Evolutionary conservation across 2,888 invertebrate genomes (phyloP).

Genomic region (Sussaba pulchella): DNA sequence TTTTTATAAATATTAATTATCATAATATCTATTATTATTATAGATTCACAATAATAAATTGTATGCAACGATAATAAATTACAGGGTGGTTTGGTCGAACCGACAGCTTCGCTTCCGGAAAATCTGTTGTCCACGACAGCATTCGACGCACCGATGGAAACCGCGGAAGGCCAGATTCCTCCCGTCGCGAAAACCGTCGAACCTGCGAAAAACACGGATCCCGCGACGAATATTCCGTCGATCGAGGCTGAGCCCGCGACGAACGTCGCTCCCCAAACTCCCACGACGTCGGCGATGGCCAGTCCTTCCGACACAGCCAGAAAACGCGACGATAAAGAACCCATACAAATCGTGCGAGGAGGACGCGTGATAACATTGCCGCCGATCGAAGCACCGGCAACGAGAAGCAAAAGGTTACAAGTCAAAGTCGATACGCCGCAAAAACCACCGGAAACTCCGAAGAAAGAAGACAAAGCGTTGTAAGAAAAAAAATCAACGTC

Average conservation of each 20-base stretch:
- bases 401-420: slow-evolving; percentile 88
- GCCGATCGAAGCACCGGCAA: slow-evolving; percentile 93
- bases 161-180: slow-evolving; percentile 19
- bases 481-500: slow-evolving; percentile 51
- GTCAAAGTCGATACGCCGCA: slow-evolving; percentile 72
- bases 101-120: slow-evolving; percentile 68
- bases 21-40: no score
- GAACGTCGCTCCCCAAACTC: slow-evolving; percentile 30
- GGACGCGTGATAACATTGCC: slow-evolving; percentile 92
- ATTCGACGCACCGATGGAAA: slow-evolving; percentile 55
- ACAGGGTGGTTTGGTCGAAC: slow-evolving; percentile 75
- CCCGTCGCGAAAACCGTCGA: slow-evolving; percentile 42
- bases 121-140: slow-evolving; percentile 69
- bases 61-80: slow-evolving; percentile 25
- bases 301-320: slow-evolving; percentile 79
- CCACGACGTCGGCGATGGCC: neutral
- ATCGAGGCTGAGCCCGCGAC: slow-evolving; percentile 56
- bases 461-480: slow-evolving; percentile 71
- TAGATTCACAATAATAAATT: no score
- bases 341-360: slow-evolving; percentile 91
- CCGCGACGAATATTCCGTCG: slow-evolving; percentile 17
- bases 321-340: slow-evolving; percentile 85
- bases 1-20: no score
- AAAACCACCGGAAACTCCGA: slow-evolving; percentile 63
- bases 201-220: slow-evolving; percentile 32